Evolutionary conservation across 2,888 invertebrate genomes (phyloP).

Genomic region (Diogma glabrata): DNA sequence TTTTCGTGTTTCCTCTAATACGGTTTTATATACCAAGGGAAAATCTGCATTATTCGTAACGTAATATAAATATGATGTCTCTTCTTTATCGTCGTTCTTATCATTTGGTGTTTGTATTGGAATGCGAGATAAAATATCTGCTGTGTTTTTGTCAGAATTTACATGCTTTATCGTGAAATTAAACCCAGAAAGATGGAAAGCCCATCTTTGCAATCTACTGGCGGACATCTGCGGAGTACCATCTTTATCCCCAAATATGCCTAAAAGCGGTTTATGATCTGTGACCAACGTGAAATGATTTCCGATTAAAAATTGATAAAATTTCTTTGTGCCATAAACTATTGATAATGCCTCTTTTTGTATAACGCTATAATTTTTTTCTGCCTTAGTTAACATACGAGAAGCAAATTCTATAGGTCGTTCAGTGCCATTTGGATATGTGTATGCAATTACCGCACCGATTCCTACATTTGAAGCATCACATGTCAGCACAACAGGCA

Average conservation of each 20-base stretch:
- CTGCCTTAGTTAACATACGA: too few species aligned
- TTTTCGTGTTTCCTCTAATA: neutral
- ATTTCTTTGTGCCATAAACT: too few species aligned
- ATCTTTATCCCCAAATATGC: slow-evolving; percentile 1
- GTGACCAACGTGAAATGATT: too few species aligned
- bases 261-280: neutral
- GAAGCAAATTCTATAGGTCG: too few species aligned
- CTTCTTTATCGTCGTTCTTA: too few species aligned
- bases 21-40: neutral
- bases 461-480: neutral
- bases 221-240: too few species aligned
- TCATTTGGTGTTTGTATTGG: neutral
- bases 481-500: too few species aligned
- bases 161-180: slow-evolving; percentile 11
- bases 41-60: neutral
- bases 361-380: too few species aligned
- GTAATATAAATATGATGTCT: neutral
- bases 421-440: neutral
- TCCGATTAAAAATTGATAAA: too few species aligned
- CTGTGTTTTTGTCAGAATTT: neutral
- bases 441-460: neutral
- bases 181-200: too few species aligned
- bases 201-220: too few species aligned
- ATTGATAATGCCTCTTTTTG: too few species aligned
- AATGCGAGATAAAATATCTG: neutral